Percentiles rank a stretch among this genome's conserved stretches.
Evolutionary conservation across 2,797 vertebrate species (phyloP).

Genomic region (Darevskia nairensis): DNA sequence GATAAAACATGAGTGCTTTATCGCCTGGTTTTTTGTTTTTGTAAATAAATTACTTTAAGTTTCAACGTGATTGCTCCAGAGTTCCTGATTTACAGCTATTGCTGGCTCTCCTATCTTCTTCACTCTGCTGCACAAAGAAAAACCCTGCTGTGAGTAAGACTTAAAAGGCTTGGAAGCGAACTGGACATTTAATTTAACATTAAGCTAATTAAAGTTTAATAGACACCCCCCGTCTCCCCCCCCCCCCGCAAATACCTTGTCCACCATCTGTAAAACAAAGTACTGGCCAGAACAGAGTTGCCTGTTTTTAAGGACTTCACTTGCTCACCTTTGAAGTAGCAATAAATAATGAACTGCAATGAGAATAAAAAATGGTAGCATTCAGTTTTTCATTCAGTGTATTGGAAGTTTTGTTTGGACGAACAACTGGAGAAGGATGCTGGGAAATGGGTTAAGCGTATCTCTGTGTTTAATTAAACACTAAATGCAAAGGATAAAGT

Average conservation of each 20-base stretch:
- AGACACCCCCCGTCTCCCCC: background rate
- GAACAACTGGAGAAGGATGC: constrained; percentile 62
- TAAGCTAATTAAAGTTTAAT: too few relatives aligned
- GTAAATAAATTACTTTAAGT: too few relatives aligned
- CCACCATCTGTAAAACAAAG: background rate
- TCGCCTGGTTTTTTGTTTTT: too few relatives aligned
- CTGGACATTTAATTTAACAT: too few relatives aligned
- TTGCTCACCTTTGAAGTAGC: constrained; percentile 39
- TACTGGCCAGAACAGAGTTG: background rate
- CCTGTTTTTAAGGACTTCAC: constrained; percentile 19
- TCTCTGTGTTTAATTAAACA: constrained; percentile 66
- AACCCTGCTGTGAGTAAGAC: too few relatives aligned
- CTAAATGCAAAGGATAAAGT: constrained; percentile 62
- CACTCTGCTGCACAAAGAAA: too few relatives aligned
- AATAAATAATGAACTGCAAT: constrained; percentile 61
- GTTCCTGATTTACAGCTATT: too few relatives aligned
- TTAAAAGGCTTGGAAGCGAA: too few relatives aligned
- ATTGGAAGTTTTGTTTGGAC: constrained; percentile 58
- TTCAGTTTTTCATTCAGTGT: constrained; percentile 58
- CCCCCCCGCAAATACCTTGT: background rate
- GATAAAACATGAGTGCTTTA: too few relatives aligned
- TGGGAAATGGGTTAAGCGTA: constrained; percentile 35
- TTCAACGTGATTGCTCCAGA: too few relatives aligned
- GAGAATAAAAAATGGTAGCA: constrained; percentile 7
- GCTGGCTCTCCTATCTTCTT: too few relatives aligned